phyloP scores from a whole-genome alignment of 64 coral and sea anemone species.

The Stichodactyla mertensii region DNA sequence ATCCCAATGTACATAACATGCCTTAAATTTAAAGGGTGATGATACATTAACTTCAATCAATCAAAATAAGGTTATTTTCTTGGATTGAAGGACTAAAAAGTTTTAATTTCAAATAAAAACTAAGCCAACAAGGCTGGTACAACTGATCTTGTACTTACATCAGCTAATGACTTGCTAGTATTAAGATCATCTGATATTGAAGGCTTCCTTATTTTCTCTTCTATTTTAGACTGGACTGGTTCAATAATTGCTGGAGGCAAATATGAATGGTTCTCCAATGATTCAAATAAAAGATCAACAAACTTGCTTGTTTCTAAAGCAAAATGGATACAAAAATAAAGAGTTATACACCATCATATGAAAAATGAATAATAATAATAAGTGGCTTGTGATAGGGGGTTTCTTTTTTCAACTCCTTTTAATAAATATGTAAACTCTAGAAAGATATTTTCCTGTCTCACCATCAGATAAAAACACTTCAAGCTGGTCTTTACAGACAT shows the following conservation, averaged over 20 bases:
- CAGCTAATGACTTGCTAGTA: conserved; percentile 4
- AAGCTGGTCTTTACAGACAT: conserved; percentile 93
- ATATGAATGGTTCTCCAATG: conserved; percentile 68
- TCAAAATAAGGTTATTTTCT: no score
- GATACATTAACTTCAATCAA: no score
- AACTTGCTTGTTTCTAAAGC: conserved; percentile 71
- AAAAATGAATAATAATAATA: background rate
- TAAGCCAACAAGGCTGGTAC: no score
- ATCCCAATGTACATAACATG: no score
- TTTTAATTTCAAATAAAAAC: no score
- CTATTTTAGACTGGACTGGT: background rate
- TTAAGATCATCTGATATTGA: conserved; percentile 57
- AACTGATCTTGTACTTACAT: conserved; percentile 6
- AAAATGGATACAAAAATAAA: background rate
- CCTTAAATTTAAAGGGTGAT: no score
- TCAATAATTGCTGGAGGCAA: conserved; percentile 45
- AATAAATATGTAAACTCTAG: no score
- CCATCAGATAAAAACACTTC: conserved; percentile 89
- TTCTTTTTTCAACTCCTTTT: no score
- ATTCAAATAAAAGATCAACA: conserved; percentile 91
- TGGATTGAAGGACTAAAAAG: no score
- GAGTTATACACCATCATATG: background rate
- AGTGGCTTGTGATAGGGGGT: no score
- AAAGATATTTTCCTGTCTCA: background rate
- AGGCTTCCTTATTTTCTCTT: conserved; percentile 42